These are phyloP conservation scores for Drosophila repletoides DNA, from an alignment of 1,140 invertebrate species.

Conservation along the genomic window DNA sequence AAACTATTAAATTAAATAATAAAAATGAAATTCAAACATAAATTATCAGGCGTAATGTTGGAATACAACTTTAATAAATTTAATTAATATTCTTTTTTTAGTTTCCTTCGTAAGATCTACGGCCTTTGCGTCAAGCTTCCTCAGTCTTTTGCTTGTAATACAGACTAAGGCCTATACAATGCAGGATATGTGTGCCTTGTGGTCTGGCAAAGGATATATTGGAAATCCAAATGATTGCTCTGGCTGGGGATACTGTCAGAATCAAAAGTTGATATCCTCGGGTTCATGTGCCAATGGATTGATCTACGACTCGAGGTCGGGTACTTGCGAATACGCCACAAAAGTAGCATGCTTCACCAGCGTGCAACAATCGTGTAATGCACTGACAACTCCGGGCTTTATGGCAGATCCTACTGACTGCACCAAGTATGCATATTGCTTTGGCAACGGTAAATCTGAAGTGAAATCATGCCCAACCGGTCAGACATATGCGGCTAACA, in stretches of 20 bases:
- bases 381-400: not conserved
- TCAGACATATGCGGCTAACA: conserved; percentile 38
- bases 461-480: conserved; percentile 13
- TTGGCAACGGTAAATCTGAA: conserved; percentile 14
- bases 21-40: too few relatives aligned
- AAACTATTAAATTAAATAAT: too few relatives aligned
- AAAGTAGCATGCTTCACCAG: conserved; percentile 39
- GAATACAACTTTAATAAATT: too few relatives aligned
- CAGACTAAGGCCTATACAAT: conserved; percentile 49
- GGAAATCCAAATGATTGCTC: conserved; percentile 61
- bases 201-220: conserved; percentile 47
- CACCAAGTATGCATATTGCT: conserved; percentile 48
- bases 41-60: too few relatives aligned
- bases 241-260: conserved; percentile 63
- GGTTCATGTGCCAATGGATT: conserved; percentile 15
- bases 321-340: conserved; percentile 12
- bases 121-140: conserved; percentile 16
- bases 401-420: conserved; percentile 58
- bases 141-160: conserved; percentile 33
- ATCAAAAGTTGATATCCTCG: conserved; percentile 17
- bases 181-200: conserved; percentile 58
- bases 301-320: conserved; percentile 29
- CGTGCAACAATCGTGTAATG: conserved; percentile 14
- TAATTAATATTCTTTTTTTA: not conserved
- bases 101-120: conserved; percentile 26